These are phyloP conservation scores for Calyptomena viridis DNA, from an alignment of 2,113 vertebrate genomes.

Conservation along the genomic window DNA sequence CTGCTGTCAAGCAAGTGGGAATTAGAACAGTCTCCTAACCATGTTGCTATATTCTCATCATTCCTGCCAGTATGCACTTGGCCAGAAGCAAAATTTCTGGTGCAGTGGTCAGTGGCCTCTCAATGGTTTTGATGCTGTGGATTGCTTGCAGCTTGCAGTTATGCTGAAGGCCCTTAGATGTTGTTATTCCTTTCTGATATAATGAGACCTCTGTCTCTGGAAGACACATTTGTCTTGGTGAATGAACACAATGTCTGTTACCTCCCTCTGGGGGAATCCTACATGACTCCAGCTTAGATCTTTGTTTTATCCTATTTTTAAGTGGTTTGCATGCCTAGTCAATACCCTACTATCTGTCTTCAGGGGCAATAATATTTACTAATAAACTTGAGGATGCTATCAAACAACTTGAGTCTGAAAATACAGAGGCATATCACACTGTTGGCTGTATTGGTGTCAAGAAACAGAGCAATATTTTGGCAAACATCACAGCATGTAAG, in stretches of 20 bases:
- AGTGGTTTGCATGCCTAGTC: background rate
- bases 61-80: background rate
- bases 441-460: background rate
- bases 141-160: background rate
- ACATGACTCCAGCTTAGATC: background rate
- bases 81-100: background rate
- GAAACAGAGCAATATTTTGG: background rate
- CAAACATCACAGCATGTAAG: background rate
- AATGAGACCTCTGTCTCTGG: background rate
- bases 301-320: background rate
- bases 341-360: background rate
- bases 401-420: background rate
- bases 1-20: background rate
- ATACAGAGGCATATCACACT: background rate
- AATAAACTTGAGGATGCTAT: background rate
- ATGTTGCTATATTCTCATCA: rapidly evolving
- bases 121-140: background rate
- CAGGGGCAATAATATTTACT: slow-evolving; percentile 6
- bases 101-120: background rate
- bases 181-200: background rate
- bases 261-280: background rate
- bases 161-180: background rate
- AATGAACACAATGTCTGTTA: background rate
- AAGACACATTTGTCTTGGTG: background rate
- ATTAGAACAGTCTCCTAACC: background rate